Percentiles rank a stretch among this genome's conserved stretches.
Conservation (phyloP, 2,888 invertebrate species). For the Cephus spinipes region DNA sequence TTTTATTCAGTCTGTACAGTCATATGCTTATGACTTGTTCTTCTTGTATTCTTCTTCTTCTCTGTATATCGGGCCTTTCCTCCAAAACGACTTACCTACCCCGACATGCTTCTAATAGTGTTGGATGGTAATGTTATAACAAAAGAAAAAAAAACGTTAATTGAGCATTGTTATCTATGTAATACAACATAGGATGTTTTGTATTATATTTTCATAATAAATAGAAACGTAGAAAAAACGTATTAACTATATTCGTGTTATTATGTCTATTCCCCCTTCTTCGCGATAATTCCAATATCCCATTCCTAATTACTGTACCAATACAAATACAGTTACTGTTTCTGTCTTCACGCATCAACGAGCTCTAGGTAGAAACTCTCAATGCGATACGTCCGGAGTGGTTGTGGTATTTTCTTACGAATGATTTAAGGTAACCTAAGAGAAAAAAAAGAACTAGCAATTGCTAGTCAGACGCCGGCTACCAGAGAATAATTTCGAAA, state of each 20-base stretch:
- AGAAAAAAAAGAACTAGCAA: background rate
- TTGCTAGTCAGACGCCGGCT: background rate
- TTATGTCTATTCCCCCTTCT: conserved; percentile 22
- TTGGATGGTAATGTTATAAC: conserved; percentile 62
- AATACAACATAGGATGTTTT: conserved; percentile 69
- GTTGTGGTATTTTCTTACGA: background rate
- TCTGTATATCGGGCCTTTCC: conserved; percentile 57
- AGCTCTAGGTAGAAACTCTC: background rate
- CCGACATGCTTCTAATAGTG: conserved; percentile 59
- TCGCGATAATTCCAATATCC: background rate
- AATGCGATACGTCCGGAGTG: background rate
- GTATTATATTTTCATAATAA: conserved; percentile 71
- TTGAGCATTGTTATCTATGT: conserved; percentile 67
- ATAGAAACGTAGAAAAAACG: conserved; percentile 68
- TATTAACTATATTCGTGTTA: conserved; percentile 53
- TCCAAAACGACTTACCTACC: conserved; percentile 50
- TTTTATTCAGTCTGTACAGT: background rate
- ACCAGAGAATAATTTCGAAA: background rate
- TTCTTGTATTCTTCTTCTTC: conserved; percentile 32
- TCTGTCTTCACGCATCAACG: background rate
- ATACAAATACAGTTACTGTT: background rate
- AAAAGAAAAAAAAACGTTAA: conserved; percentile 60
- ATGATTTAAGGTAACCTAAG: background rate
- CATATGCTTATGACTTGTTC: background rate
- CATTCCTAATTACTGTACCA: background rate